Conservation (phyloP, 1,140 invertebrate genomes). For the Pogonomyrmex californicus region DNA sequence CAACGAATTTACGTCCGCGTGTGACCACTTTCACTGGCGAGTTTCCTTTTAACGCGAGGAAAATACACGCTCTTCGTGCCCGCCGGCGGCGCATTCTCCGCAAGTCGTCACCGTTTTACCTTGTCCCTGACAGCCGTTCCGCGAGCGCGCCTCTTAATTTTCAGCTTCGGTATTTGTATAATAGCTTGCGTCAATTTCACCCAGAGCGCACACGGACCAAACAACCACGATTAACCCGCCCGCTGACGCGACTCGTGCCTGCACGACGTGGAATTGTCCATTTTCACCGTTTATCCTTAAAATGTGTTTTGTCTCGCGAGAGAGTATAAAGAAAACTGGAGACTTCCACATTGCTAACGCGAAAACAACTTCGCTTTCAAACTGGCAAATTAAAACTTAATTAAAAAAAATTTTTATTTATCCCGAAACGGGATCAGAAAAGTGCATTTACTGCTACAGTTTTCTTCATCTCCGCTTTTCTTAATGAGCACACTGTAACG, state of each 20-base stretch:
- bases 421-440: background rate
- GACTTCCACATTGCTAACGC: background rate
- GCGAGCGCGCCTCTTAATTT: background rate
- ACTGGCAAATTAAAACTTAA: background rate
- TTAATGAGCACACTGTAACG: no score
- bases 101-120: conserved; percentile 37
- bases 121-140: conserved; percentile 37
- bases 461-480: background rate
- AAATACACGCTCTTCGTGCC: conserved; percentile 32
- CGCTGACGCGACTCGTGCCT: background rate
- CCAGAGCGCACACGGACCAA: background rate
- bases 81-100: conserved; percentile 7
- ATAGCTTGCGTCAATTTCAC: conserved; percentile 46
- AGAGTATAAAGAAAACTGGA: conserved; percentile 11
- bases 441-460: background rate
- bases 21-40: conserved; percentile 51
- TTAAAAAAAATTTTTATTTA: background rate
- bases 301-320: conserved; percentile 3
- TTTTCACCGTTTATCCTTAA: conserved; percentile 42
- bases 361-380: conserved; percentile 9
- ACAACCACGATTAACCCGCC: conserved; percentile 13
- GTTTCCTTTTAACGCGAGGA: conserved; percentile 63
- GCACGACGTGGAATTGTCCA: conserved; percentile 10
- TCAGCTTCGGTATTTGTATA: conserved; percentile 12
- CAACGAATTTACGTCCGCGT: conserved; percentile 48